These are phyloP conservation scores for Drosophila biarmipes DNA, from an alignment of 1,140 invertebrate species.

Conservation along the genomic window DNA sequence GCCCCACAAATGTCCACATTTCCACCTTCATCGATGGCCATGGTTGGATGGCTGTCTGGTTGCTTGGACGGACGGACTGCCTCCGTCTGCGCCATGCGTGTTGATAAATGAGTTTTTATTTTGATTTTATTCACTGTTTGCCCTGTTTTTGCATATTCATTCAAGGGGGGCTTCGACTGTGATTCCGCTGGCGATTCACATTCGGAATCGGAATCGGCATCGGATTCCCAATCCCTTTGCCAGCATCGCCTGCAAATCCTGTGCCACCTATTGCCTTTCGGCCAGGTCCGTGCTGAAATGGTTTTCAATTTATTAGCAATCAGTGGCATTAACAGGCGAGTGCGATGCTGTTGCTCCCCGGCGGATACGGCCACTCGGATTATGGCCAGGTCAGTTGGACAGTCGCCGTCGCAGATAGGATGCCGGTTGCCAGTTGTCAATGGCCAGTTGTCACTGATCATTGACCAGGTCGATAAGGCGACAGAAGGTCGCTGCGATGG, in stretches of 20 bases:
- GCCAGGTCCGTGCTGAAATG: constrained; percentile 30
- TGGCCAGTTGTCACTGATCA: constrained; percentile 25
- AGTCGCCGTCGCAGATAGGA: constrained; percentile 4
- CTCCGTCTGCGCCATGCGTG: constrained; percentile 26
- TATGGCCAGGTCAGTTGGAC: constrained; percentile 1
- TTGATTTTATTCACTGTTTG: constrained; percentile 78
- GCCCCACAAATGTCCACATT: constrained; percentile 31
- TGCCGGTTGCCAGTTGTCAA: constrained; percentile 13
- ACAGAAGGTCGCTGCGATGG: background rate
- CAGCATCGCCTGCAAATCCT: constrained; percentile 27
- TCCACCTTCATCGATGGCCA: constrained; percentile 16
- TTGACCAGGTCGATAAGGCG: background rate
- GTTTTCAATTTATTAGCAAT: constrained; percentile 75
- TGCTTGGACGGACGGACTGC: constrained; percentile 17
- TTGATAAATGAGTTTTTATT: constrained; percentile 82
- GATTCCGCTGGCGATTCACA: constrained; percentile 4
- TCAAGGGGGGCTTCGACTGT: constrained; percentile 7
- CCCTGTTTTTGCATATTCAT: constrained; percentile 65
- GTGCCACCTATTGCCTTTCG: constrained; percentile 19
- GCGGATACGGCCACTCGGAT: constrained; percentile 19
- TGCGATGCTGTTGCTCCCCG: constrained; percentile 22
- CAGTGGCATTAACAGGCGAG: constrained; percentile 57
- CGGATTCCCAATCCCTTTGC: background rate
- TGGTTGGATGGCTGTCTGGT: constrained; percentile 14
- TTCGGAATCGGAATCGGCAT: background rate